Base-by-base conservation (phyloP, 2,888 invertebrate genomes). In the Sinotaia quadrata region DNA sequence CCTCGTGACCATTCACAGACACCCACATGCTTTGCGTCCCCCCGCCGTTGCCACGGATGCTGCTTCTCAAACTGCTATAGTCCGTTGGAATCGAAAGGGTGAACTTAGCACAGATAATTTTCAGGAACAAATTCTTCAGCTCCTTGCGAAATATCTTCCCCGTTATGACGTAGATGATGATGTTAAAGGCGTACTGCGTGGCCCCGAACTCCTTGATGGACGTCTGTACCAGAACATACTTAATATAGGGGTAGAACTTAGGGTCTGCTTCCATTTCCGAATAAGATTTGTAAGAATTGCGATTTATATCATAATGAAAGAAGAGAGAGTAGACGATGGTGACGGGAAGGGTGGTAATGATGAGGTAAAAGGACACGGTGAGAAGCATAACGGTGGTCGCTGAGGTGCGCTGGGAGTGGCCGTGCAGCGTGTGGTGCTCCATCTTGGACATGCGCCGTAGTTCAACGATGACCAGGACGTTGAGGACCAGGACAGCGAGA, bases 301-400 rank as follows among this genome's bases (percentile, higher is more conserved):
- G 21, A 54, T 65, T 52, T 7, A 54, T 67, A 0, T 77, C 74
- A 69, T 85, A 85, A 44, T 72, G 77, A 31, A 80, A 75, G 58
- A 77, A 81, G 21, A 85, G 69, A 1, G 81, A 80, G 67, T 85
- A 85, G 33, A 78, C 79, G 49, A 87, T 74, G 5, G 86, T 82
- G 29, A 85, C 84, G 18, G 87, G 87, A 10, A 87, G 75, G 15
- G 86, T 86, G 27, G 86, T 85, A 61, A 86, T 74, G 29, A 87
- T 87, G 51, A 84, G 80, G 70, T 85, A 87, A 74, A 87, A 86
- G 8, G 87, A 87, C 7, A 87, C 86, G 0, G 83, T 82, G 12
- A 87, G 74, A n/a, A 87, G 77, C 81, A 85, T 86, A n/a, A 85
- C 77, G 4, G 87, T 87, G 4, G 87, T 87, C 4, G 86, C 84